phyloP scores from a whole-genome alignment of 2,888 invertebrate species.

The Tetanocera ferruginea region DNA sequence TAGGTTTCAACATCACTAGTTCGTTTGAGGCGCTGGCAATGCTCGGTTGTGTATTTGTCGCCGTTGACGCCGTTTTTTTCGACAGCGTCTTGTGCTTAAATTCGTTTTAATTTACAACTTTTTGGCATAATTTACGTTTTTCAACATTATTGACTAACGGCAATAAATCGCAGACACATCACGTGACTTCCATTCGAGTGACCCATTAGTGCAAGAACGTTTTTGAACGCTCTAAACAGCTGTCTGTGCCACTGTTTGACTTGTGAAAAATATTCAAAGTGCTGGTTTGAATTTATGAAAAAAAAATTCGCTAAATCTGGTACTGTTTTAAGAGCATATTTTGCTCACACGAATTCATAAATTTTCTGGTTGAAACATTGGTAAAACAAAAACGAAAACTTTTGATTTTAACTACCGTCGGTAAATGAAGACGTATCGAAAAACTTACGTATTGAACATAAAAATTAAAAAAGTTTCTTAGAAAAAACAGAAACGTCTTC shows the following conservation, averaged over 20 bases:
- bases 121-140: not conserved
- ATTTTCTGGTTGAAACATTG: too few relatives aligned
- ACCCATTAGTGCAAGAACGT: too few relatives aligned
- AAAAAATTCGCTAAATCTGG: too few relatives aligned
- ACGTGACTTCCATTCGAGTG: not conserved
- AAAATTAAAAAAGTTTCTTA: not conserved
- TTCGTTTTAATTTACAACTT: constrained; percentile 9
- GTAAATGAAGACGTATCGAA: not conserved
- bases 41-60: constrained; percentile 47
- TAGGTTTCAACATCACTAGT: constrained; percentile 47
- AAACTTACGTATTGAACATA: not conserved
- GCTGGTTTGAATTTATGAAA: not conserved
- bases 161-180: not conserved
- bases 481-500: not conserved
- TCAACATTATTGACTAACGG: not conserved
- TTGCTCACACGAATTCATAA: too few relatives aligned
- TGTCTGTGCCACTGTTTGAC: not conserved
- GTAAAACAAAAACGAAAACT: too few relatives aligned
- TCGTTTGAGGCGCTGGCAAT: constrained; percentile 49
- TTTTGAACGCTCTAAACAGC: not conserved
- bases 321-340: too few relatives aligned
- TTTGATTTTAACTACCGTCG: not conserved
- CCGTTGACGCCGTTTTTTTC: not conserved
- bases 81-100: not conserved
- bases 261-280: not conserved